Evolutionary conservation across 92 coral and sea anemone species (phyloP), one percentile per base, ranked within the genome.

Genomic region (Diadumene lineata): DNA sequence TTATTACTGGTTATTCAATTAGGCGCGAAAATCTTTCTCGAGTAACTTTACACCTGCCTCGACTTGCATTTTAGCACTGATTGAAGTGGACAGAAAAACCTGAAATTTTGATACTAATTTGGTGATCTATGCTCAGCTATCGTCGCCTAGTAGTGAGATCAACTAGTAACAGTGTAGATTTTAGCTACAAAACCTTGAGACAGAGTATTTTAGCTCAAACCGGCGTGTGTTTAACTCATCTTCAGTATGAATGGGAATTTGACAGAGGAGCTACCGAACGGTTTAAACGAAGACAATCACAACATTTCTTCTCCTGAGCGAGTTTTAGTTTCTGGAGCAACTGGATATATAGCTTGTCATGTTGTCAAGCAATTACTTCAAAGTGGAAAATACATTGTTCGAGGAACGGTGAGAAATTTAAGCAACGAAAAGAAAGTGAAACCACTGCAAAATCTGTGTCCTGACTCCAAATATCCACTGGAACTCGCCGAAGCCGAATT

Each of bases 401-500:
- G 98, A 17, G 98, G 98, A 38, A 88, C 98, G 25, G 96, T 94
- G 2, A 89, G 98, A 38, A 86, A 87, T 68, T 61, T 89, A 21
- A 29, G 73, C 7, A 92, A 87, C 68, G 97, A 94, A 48, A 76
- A 77, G 69, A 94, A 94, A 68, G 89, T 86, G 13, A 69, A 66
- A 25, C 98, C 97, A 0, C 51, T 94, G 68, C 86, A 74, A 68
- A 80, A 61, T 1, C 84, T 94, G 58, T 79, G 85, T 62, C 91
- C 97, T 7, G 86, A 84, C 32, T 86, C 98, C 21, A 92, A 79
- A 53, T 86, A 84, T 75, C 91, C 92, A 0, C 86, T 94, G 19
- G 97, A 94, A 69, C 88, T 94, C 24, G 98, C 90, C 22, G 88
- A 89, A 48, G 98, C 98, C 18, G 97, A 94, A 58, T 77, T 94